Evolutionary conservation across 2,888 invertebrate genomes (phyloP).

Genomic region (Dorcus parallelipipedus): DNA sequence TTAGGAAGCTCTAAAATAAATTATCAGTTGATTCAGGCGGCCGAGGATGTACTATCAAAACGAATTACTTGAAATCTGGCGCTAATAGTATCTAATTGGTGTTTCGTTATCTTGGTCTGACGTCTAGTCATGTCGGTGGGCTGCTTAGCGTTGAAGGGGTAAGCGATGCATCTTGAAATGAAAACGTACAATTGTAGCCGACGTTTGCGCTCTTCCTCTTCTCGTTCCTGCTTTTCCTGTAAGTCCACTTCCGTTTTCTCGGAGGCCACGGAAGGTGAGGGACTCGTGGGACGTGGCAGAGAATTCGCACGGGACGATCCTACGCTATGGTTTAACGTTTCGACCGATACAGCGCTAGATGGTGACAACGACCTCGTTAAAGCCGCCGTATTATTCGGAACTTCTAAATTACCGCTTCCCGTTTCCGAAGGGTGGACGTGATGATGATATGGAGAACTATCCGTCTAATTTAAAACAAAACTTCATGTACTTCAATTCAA

Average conservation of each 20-base stretch:
- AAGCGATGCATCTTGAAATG: constrained; percentile 94
- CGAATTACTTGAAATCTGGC: constrained; percentile 83
- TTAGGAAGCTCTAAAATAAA: constrained; percentile 76
- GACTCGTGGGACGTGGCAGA: constrained; percentile 78
- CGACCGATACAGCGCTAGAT: constrained; percentile 59
- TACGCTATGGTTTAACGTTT: constrained; percentile 59
- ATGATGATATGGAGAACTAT: constrained; percentile 47
- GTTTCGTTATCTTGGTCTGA: constrained; percentile 93
- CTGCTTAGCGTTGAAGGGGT: constrained; percentile 99
- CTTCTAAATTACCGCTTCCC: constrained; percentile 46
- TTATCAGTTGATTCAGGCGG: constrained; percentile 1
- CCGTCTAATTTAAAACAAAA: constrained; percentile 32
- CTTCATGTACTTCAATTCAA: no score
- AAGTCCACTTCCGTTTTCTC: constrained; percentile 83
- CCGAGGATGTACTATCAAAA: background rate
- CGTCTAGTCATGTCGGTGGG: constrained; percentile 96
- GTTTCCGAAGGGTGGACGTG: constrained; percentile 42
- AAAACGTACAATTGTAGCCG: constrained; percentile 97
- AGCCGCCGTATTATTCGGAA: constrained; percentile 45
- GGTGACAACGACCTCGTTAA: constrained; percentile 56
- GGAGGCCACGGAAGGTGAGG: constrained; percentile 87
- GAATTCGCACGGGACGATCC: constrained; percentile 63
- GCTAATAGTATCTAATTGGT: constrained; percentile 91
- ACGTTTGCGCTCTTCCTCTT: constrained; percentile 94
- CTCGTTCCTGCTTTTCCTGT: constrained; percentile 89